Base-by-base conservation (phyloP, 2,113 vertebrate species). In the Actinemys pallida region DNA sequence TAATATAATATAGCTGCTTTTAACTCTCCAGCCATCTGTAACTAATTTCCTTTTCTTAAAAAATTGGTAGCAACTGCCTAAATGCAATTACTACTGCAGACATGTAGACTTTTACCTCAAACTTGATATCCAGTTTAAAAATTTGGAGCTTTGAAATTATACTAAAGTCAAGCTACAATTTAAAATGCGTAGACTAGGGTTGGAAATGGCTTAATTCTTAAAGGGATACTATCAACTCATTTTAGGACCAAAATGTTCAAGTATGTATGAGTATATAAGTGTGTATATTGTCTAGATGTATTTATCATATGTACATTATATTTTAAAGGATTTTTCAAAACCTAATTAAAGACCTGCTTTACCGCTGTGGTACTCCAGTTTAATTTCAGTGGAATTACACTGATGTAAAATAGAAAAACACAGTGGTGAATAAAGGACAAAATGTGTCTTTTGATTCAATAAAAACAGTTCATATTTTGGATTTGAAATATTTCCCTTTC, bases 101-200 rank as follows among this genome's bases (percentile, higher is more conserved):
- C 72, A 85, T 86, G 88, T 57, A 93, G 76, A 96, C 75, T 89
- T 92, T 88, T 92, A 79, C 29, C 52, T 83, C 49, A 92, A n/a
- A 89, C 31, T 90, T 82, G 91, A 84, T 92, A 93, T 84, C 93
- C 92, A 56, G 22, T 8, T 39, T 92, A 86, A 96, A 89, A 95
- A 1, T 31, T 83, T 84, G 31, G 31, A n/a, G 82, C 24, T 88
- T 45, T 86, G 82, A 22, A 94, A 94, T 86, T 8, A 79, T 88
- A 81, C 56, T 91, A 93, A 91, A 97, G 95, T 93, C 94, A 87
- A 53, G 16, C 45, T 92, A 17, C 5, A 86, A 79, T 94, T 94
- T 86, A 89, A 86, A 95, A 76, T 86, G n/a, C 6, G 78, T 92
- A 84, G 69, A 49, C 8, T 31, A 10, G 4, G 3, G 83, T 93